phyloP scores from a whole-genome alignment of 2,888 invertebrate genomes.

The Ptychoptera albimana region DNA sequence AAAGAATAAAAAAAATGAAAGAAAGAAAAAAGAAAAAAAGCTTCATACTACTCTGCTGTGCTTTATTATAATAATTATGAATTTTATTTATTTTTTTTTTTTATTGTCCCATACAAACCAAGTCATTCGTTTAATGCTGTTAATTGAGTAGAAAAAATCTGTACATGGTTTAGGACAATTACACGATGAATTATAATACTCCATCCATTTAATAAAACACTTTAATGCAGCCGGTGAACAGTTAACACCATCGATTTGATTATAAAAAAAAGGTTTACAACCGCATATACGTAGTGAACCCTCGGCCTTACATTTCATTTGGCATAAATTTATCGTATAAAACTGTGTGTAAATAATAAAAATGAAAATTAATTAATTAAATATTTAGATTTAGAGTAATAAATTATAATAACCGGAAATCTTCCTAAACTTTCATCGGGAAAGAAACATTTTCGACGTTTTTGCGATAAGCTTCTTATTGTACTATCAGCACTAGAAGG shows the following conservation, averaged over 20 bases:
- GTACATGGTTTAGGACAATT: constrained; percentile 25
- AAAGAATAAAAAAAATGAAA: no score
- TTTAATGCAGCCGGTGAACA: constrained; percentile 25
- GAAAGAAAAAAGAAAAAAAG: background rate
- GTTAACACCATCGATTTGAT: constrained; percentile 17
- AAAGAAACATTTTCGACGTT: constrained; percentile 36
- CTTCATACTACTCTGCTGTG: no score
- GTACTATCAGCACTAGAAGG: constrained; percentile 11
- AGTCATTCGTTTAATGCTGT: background rate
- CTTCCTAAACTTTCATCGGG: constrained; percentile 31
- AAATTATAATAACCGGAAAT: constrained; percentile 20
- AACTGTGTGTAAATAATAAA: constrained; percentile 3
- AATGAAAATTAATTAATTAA: background rate
- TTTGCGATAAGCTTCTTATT: constrained; percentile 26
- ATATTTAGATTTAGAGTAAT: background rate
- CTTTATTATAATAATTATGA: no score
- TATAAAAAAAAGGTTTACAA: constrained; percentile 33
- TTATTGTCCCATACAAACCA: background rate
- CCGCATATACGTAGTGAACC: constrained; percentile 28
- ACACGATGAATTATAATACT: constrained; percentile 19
- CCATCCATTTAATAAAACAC: constrained; percentile 27
- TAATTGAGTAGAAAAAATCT: constrained; percentile 10
- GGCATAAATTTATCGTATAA: constrained; percentile 31
- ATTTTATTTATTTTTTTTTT: background rate
- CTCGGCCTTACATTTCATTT: constrained; percentile 29